A percentile compares a stretch with the other conserved stretches of the same genome.
phyloP scores from a whole-genome alignment of 2,888 invertebrate genomes.

The Melitaea athalia region DNA sequence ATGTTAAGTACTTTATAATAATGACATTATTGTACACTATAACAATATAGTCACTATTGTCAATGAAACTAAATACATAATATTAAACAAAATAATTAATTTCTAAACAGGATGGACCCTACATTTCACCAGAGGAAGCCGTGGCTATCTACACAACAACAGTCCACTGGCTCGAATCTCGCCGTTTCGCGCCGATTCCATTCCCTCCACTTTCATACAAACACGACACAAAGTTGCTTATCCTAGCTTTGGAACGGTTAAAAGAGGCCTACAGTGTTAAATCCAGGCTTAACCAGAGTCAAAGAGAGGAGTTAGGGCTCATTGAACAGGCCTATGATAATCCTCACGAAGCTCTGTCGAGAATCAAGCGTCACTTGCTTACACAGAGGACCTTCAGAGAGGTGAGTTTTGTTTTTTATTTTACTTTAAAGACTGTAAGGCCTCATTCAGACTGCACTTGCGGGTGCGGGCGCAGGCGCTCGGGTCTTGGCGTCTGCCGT shows the following conservation, averaged over 20 bases:
- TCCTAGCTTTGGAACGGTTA: slow-evolving; percentile 96
- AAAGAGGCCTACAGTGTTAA: slow-evolving; percentile 99
- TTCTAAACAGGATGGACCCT: slow-evolving; percentile 92
- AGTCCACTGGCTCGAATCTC: slow-evolving; percentile 99
- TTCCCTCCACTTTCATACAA: slow-evolving; percentile 99
- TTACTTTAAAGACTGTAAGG: background rate
- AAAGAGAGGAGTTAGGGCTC: slow-evolving; percentile 98
- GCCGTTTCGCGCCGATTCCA: slow-evolving; percentile 99
- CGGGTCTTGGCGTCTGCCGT: too few relatives aligned
- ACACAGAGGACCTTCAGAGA: slow-evolving; percentile 99
- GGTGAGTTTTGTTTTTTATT: slow-evolving; percentile 73
- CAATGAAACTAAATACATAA: background rate
- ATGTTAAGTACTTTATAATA: too few relatives aligned
- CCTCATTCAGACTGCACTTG: too few relatives aligned
- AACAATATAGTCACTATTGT: too few relatives aligned
- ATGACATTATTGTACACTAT: background rate
- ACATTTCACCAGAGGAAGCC: slow-evolving; percentile 99
- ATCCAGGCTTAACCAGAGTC: slow-evolving; percentile 98
- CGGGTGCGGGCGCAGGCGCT: too few relatives aligned
- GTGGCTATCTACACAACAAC: slow-evolving; percentile 99
- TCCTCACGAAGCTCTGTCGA: slow-evolving; percentile 98
- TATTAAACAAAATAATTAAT: background rate
- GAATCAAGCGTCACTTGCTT: slow-evolving; percentile 99
- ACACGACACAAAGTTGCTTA: slow-evolving; percentile 99
- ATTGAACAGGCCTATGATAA: slow-evolving; percentile 99